Evolutionary conservation across 2,113 vertebrate genomes (phyloP), one percentile per base, ranked within the genome.

Genomic region (Lipophrys pholis): DNA sequence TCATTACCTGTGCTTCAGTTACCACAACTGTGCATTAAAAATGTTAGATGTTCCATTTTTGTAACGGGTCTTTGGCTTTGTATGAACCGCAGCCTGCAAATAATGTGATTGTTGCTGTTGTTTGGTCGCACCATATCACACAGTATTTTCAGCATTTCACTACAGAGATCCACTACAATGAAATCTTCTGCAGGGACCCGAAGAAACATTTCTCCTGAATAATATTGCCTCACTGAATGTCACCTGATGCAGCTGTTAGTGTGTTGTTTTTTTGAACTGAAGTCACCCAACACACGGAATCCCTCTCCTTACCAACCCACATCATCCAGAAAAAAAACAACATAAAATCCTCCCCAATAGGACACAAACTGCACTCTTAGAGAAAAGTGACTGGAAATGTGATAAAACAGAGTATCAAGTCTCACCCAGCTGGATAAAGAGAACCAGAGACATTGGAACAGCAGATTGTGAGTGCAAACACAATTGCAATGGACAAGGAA

Each of bases 11-110:
- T 91, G 78, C 82, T 79, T 89, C 84, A 73, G 81, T 73, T 89
- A 3, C 71, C 68, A 65, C 80, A 88, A 71, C 72, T 86, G 85
- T 89, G 78, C 87, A 91, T 91, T 93, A 93, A 93, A 93, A 85
- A 86, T 45, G 66, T 75, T 88, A 87, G 78, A 82, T 86, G 84
- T 87, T 81, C 75, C 75, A 72, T 73, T 76, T 82, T 50, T 63
- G 46, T 78, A 49, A 76, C 8, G 76, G 67, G 62, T 89, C 73
- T 86, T 80, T 81, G 87, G 56, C 75, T 89, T 88, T 81, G 52
- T 74, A 76, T 36, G 36, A 80, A 59, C 57, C 67, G 40, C 46
- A 35, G 51, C 70, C 53, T 73, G 65, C 3, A 45, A 38, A 0
- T 55, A 35, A 30, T 75, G 69, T 59, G 76, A 81, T 42, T 45